Evolutionary conservation across 2,888 invertebrate genomes (phyloP), one percentile per base, ranked within the genome.

Genomic region (Mystacides longicornis): DNA sequence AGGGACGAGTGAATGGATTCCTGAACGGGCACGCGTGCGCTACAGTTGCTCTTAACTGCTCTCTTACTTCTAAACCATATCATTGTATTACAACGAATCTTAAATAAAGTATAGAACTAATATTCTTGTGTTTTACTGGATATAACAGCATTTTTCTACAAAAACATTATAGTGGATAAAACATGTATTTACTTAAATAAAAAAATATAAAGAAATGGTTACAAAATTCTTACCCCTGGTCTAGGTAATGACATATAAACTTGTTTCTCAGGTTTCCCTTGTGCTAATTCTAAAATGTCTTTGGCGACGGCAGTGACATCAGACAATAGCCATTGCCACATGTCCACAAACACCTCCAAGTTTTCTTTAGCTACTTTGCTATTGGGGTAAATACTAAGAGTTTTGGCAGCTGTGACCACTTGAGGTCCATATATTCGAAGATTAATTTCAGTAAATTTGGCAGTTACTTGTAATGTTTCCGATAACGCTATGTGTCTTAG

Each of bases 311-410:
- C 81, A 52, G 90, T 88, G n/a, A 96, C 88, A 70, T 97, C 96
- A 20, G 88, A 87, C 64, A 93, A 86, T 58, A 96, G 80, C 80
- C 93, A 90, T 67, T 93, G 91, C 89, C 95, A 96, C 89, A 93
- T 92, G 67, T 93, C 93, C 23, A 90, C 83, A 69, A 94, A 94
- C 62, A 93, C 93, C 75, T 97, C 96, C 52, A 97, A 81, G 77
- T 98, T 98, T 71, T 99, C 99, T 67, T 94, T 87, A 62, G 96
- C 94, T 63, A 96, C 95, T 71, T 95, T 89, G 70, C 95, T 95
- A 60, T 86, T 86, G 4, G 97, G 93, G 76, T 95, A 89, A 64
- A 89, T 83, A 57, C 93, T 91, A 60, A 98, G 74, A 49, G 95
- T 93, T 66, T 94, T 87, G 56, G 96, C 92, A 43, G 98, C 95